These are phyloP conservation scores for Diarsia brunnea DNA, from an alignment of 2,888 invertebrate species.

Conservation along the genomic window DNA sequence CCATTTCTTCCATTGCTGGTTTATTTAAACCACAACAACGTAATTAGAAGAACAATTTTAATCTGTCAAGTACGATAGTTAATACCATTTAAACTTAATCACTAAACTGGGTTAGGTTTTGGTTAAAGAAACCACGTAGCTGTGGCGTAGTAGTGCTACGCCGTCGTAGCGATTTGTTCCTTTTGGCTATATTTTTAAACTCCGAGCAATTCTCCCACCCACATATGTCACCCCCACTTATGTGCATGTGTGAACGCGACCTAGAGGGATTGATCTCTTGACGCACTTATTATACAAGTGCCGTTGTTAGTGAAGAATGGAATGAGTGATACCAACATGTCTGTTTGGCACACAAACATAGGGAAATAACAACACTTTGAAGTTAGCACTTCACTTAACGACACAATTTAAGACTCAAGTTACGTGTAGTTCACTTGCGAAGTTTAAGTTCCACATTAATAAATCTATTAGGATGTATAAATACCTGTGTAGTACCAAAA, in stretches of 20 bases:
- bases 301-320: slow-evolving; percentile 11
- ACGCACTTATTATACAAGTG: slow-evolving; percentile 27
- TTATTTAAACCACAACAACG: not conserved
- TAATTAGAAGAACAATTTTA: too few relatives aligned
- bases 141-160: slow-evolving; percentile 26
- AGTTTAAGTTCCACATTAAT: not conserved
- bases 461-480: not conserved
- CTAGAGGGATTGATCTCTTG: slow-evolving; percentile 28
- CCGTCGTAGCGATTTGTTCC: slow-evolving; percentile 17
- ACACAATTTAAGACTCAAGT: not conserved
- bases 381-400: not conserved
- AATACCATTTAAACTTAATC: not conserved
- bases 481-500: not conserved
- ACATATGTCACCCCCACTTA: slow-evolving; percentile 21
- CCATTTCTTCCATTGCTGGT: too few relatives aligned
- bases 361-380: not conserved
- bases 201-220: not conserved
- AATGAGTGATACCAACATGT: slow-evolving; percentile 12
- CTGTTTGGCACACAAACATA: not conserved
- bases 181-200: not conserved
- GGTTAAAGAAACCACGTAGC: not conserved
- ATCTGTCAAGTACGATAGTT: not conserved
- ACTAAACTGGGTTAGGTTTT: too few relatives aligned
- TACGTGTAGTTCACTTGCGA: not conserved
- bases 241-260: slow-evolving; percentile 25